Base-by-base conservation (phyloP, 2,797 vertebrate species). In the Cynodonichthys magdalenae region DNA sequence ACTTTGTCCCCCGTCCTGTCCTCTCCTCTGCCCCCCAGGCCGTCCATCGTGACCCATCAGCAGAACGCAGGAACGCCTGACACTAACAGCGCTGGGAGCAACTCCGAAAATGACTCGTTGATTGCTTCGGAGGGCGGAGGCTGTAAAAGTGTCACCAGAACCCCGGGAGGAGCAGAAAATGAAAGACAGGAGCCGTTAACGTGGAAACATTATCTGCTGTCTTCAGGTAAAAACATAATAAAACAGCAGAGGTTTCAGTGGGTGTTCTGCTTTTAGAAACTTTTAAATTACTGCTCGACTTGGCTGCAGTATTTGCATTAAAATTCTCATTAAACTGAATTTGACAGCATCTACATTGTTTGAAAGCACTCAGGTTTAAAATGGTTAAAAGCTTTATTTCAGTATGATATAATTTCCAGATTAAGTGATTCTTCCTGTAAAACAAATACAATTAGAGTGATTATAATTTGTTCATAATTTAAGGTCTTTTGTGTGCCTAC, bases 1-100 rank as follows among this genome's bases (percentile, higher is more conserved):
- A 78, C 61, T 58, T 79, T 80, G 77, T 93, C 92, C 64, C 91
- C 94, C 59, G 74, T 88, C 86, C 76, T 87, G 65, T 94, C 75
- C 0, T 91, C 92, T 46, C 74, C 87, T 15, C 85, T 92, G 69
- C 83, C 88, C 0, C 86, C 89, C 0, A 77, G 71, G 47, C 75
- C 92, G 20, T 84, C 82, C 2, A 24, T 56, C 20, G 1, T 8
- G 28, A 71, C 42, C 1, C 59, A 66, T 17, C 58, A 44, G 15
- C 10, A 39, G 1, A 54, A 66, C 19, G 14, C 45, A 17, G 46
- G 56, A 64, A 1, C 48, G 27, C 48, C 68, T 12, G 51, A 59
- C 15, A 4, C 1, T 34, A 63, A 57, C 44, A 20, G 0, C 11
- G 46, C 14, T 4, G 53, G 45, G 51, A 54, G 5, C 12, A 41